These are phyloP conservation scores for Brachionus koreanus DNA, from an alignment of 1,140 invertebrate species.

Conservation along the genomic window DNA sequence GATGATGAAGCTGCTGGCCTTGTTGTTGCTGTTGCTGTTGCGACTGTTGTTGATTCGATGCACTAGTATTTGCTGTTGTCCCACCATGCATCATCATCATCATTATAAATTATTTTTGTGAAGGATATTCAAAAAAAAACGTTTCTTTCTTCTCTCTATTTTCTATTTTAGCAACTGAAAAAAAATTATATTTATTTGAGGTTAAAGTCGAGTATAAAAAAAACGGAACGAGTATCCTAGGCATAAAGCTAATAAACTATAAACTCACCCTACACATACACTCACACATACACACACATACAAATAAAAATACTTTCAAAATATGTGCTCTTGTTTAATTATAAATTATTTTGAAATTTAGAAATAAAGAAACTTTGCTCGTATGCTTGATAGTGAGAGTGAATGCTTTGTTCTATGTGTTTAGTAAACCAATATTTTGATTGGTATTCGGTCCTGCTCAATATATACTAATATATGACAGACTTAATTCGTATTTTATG, in stretches of 20 bases:
- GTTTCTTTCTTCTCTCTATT: constrained; percentile 6
- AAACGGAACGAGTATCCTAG: background rate
- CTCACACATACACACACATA: background rate
- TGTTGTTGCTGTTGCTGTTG: constrained; percentile 8
- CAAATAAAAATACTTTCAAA: background rate
- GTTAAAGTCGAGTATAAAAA: background rate
- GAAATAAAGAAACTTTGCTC: background rate
- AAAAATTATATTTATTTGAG: background rate
- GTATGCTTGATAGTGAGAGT: background rate
- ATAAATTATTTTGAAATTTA: background rate
- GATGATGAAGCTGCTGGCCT: background rate
- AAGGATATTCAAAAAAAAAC: background rate
- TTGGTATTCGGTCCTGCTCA: background rate
- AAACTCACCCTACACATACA: background rate
- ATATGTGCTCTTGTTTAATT: background rate
- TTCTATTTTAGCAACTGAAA: background rate
- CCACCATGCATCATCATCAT: constrained; percentile 43
- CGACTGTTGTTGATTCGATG: constrained; percentile 25
- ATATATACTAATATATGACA: background rate
- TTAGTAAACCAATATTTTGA: background rate
- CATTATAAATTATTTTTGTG: constrained; percentile 17
- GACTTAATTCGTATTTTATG: background rate
- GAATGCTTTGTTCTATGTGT: background rate
- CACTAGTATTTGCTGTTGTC: constrained; percentile 36
- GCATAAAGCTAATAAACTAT: background rate